These are phyloP conservation scores for Drosophila bipectinata DNA, from an alignment of 1,140 invertebrate genomes.

Conservation along the genomic window DNA sequence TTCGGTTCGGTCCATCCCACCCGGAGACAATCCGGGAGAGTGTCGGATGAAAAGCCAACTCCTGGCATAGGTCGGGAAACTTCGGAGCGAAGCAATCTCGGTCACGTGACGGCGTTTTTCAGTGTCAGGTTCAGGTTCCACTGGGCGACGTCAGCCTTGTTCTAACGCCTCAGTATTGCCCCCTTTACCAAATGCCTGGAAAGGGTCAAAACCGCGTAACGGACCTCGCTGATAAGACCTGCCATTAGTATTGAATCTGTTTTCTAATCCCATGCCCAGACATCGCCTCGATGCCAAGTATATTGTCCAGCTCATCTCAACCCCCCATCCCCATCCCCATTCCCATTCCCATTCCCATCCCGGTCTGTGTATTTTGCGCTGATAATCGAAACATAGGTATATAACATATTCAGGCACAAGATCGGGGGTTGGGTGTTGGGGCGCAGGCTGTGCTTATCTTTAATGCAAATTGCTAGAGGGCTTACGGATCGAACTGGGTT, in stretches of 20 bases:
- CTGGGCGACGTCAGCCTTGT: slow-evolving; percentile 22
- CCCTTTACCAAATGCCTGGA: slow-evolving; percentile 46
- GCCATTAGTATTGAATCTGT: slow-evolving; percentile 65
- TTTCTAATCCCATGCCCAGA: slow-evolving; percentile 55
- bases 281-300: slow-evolving; percentile 21
- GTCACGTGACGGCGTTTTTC: slow-evolving; percentile 59
- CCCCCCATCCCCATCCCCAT: not conserved
- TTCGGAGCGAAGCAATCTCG: not conserved
- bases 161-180: slow-evolving; percentile 45
- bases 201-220: slow-evolving; percentile 68
- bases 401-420: slow-evolving; percentile 18
- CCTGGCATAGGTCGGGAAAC: slow-evolving; percentile 38
- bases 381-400: slow-evolving; percentile 55
- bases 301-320: slow-evolving; percentile 30
- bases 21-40: slow-evolving; percentile 4
- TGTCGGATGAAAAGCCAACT: not conserved
- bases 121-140: slow-evolving; percentile 66
- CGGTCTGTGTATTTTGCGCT: slow-evolving; percentile 60
- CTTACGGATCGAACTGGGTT: slow-evolving; percentile 52
- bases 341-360: not conserved
- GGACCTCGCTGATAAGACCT: slow-evolving; percentile 51
- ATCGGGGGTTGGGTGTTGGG: slow-evolving; percentile 26
- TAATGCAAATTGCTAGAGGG: slow-evolving; percentile 66
- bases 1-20: slow-evolving; percentile 2
- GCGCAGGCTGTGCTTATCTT: slow-evolving; percentile 45